Evolutionary conservation across 2,888 invertebrate genomes (phyloP), one percentile per base, ranked within the genome.

Genomic region (Xestia ashworthii): DNA sequence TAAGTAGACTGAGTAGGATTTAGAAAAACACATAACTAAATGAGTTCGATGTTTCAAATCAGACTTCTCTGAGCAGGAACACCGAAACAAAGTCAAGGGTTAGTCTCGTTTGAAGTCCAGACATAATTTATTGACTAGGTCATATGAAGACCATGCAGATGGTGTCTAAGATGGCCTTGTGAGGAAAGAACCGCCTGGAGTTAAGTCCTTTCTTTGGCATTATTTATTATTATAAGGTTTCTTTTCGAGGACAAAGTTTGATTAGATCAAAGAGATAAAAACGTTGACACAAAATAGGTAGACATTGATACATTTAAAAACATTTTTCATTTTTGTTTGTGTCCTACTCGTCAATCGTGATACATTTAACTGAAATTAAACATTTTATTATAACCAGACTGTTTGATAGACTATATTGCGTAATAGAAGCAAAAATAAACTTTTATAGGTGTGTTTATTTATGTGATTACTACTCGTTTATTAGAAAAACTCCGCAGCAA

Each of bases 381-480:
- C 78, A 74, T 83, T 71, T 69, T 75, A 78, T 71, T 76, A 74
- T 67, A 44, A 74, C 66, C 46, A 69, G 67, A 83, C 66, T 67
- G 22, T 76, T 67, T 79, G 77, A 85, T 74, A 83, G 71, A 80
- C 83, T 71, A 71, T 25, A 65, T 69, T 74, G 69, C 75, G 75
- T 73, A 80, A 64, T 74, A 80, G 73, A 25, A 69, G 75, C 71
- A 62, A 80, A 84, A 80, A 80, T 84, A 82, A 77, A 81, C 60
- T 86, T 85, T 82, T 82, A 82, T 84, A 64, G 75, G 44, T 86
- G 74, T 80, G 80, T 82, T 82, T 86, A 84, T 84, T 84, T 80
- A 78, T 68, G 76, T 70, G 71, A 82, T 82, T 80, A 82, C 62
- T 72, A 65, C 64, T 75, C 67, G 77, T 69, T 79, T 84, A 77